A percentile compares a stretch with the other conserved stretches of the same genome.
Conservation (phyloP, 2,113 vertebrate species). For the Uropsilus gracilis region DNA sequence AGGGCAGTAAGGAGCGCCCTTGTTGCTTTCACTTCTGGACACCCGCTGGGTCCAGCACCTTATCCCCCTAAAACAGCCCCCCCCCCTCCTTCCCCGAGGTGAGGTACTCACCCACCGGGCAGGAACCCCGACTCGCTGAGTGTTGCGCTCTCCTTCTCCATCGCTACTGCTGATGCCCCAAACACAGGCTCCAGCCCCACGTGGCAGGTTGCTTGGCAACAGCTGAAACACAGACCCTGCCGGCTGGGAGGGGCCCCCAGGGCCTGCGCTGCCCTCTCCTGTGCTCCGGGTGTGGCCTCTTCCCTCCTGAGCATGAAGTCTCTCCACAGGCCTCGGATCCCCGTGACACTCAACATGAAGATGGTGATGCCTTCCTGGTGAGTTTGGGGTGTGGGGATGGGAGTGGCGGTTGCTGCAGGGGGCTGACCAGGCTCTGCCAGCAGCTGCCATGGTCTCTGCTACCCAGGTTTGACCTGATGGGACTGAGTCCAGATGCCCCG, state of each 20-base stretch:
- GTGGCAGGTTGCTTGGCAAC: constrained; percentile 79
- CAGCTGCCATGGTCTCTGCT: background rate
- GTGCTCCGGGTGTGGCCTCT: background rate
- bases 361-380: constrained; percentile 97
- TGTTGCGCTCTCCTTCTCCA: constrained; percentile 17
- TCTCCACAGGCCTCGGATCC: constrained; percentile 92
- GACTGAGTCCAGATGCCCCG: constrained; percentile 92
- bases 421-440: background rate
- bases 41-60: background rate
- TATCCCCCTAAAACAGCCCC: background rate
- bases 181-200: constrained; percentile 63
- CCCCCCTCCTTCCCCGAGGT: constrained; percentile 49
- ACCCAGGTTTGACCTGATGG: constrained; percentile 97
- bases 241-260: constrained; percentile 58
- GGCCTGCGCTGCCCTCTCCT: background rate
- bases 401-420: background rate
- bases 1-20: background rate
- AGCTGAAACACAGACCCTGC: constrained; percentile 71
- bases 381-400: constrained; percentile 73
- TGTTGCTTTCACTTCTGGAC: background rate
- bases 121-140: background rate
- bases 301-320: background rate
- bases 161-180: background rate
- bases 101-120: constrained; percentile 64
- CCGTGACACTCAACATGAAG: constrained; percentile 97